Percentiles rank a stretch among this genome's conserved stretches.
phyloP scores from a whole-genome alignment of 1,140 invertebrate genomes.

The Drosophila bocqueti region DNA sequence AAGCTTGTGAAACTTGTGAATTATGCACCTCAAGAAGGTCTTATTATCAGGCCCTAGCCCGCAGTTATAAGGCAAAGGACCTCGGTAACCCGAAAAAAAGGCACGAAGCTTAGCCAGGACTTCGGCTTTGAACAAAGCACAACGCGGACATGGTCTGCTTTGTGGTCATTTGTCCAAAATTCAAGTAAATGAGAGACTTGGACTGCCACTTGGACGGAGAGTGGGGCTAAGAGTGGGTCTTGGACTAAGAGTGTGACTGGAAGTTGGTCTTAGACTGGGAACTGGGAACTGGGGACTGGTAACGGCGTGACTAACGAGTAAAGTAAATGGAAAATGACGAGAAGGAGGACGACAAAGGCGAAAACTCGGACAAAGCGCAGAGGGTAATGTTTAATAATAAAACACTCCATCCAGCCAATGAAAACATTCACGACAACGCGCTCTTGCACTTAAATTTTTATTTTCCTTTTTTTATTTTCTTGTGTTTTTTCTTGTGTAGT shows the following conservation, averaged over 20 bases:
- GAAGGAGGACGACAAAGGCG: constrained; percentile 10
- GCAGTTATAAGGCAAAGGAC: constrained; percentile 12
- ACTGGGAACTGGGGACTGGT: background rate
- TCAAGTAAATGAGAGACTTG: constrained; percentile 5
- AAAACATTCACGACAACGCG: constrained; percentile 16
- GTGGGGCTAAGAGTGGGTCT: background rate
- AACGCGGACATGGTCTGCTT: constrained; percentile 4
- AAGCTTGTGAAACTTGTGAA: constrained; percentile 24
- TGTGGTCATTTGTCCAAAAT: constrained; percentile 52
- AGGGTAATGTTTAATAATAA: constrained; percentile 61
- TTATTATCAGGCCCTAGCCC: constrained; percentile 10
- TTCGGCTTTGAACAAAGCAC: background rate
- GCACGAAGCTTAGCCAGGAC: constrained; percentile 3
- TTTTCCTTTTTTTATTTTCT: constrained; percentile 19
- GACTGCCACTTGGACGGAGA: background rate
- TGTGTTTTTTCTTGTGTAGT: constrained; percentile 10
- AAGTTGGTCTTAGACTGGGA: background rate
- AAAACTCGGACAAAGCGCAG: constrained; percentile 10
- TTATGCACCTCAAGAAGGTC: constrained; percentile 61
- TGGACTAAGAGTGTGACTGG: background rate
- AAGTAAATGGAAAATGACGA: constrained; percentile 35
- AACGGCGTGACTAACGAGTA: constrained; percentile 19
- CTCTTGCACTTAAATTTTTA: constrained; percentile 53
- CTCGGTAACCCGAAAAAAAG: constrained; percentile 3
- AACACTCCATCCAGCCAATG: constrained; percentile 38